Base-by-base conservation (phyloP, 2,888 invertebrate genomes). In the Dexiosoma caninum region DNA sequence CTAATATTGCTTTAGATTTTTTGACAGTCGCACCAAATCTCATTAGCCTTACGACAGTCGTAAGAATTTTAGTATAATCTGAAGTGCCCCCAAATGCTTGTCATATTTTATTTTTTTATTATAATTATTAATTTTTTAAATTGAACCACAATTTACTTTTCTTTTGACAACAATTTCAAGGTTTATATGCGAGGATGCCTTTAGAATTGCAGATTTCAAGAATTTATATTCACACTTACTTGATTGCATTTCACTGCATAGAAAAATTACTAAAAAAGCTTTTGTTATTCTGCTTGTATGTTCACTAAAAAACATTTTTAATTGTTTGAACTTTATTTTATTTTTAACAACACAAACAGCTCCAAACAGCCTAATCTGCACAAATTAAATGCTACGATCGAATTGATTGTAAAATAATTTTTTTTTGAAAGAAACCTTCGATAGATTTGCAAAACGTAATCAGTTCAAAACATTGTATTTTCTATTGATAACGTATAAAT, bases 181-280 rank as follows among this genome's bases (percentile, higher is more conserved):
- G n/a, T n/a, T n/a, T n/a, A n/a, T n/a, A n/a, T n/a, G n/a, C n/a
- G n/a, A n/a, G n/a, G n/a, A n/a, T n/a, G n/a, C n/a, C n/a, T n/a
- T n/a, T n/a, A n/a, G n/a, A n/a, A n/a, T n/a, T n/a, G n/a, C n/a
- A n/a, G n/a, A n/a, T n/a, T n/a, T n/a, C n/a, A n/a, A n/a, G n/a
- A n/a, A n/a, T n/a, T n/a, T n/a, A 27, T 27, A 27, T 6, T 27
- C 27, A 3, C 6, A 88, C 89, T 89, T 83, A 88, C 89, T 85
- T 78, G 87, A 85, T 44, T 88, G 87, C 85, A 88, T 86, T 86
- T 89, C 89, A 49, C 85, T 85, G 85, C 88, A 89, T 0, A 89
- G 75, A 71, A 89, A 87, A 23, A 85, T 86, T 67, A 88, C 83
- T 67, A 88, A 85, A 30, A 88, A 82, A 1, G 88, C 83, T 84